These are phyloP conservation scores for Ephialtes manifestator DNA, from an alignment of 2,888 invertebrate species.

Conservation along the genomic window DNA sequence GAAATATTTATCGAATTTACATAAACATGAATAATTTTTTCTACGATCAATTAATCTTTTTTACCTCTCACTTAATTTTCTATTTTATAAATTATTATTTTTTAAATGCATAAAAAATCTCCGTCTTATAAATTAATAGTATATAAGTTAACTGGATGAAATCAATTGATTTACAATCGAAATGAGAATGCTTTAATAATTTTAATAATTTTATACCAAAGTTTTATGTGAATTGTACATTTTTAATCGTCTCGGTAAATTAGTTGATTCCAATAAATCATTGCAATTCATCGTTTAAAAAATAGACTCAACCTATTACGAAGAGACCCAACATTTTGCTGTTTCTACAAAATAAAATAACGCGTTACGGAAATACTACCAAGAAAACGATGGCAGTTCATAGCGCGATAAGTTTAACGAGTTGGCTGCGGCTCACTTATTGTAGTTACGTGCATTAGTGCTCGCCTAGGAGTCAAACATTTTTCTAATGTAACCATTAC, in stretches of 20 bases:
- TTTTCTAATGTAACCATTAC: conserved; percentile 48
- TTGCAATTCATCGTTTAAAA: not conserved
- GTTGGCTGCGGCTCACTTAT: conserved; percentile 12
- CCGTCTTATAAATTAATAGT: not conserved
- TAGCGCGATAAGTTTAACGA: conserved; percentile 43
- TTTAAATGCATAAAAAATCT: no score
- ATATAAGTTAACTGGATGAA: not conserved
- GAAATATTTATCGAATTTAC: not conserved
- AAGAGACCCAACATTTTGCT: not conserved
- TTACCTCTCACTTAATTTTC: not conserved
- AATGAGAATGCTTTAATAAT: not conserved
- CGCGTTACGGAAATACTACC: not conserved
- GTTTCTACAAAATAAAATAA: conserved; percentile 31
- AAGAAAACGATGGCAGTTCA: conserved; percentile 19
- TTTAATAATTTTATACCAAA: not conserved
- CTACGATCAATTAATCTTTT: not conserved
- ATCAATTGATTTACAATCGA: not conserved
- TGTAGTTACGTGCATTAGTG: conserved; percentile 30
- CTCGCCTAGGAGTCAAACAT: conserved; percentile 38
- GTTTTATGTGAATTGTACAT: not conserved
- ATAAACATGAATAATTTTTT: not conserved
- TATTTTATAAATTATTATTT: not conserved
- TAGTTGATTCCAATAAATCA: not conserved
- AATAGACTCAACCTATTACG: not conserved
- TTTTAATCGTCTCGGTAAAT: not conserved